phyloP scores from a whole-genome alignment of 1,140 invertebrate genomes.

The Trichogramma pretiosum region DNA sequence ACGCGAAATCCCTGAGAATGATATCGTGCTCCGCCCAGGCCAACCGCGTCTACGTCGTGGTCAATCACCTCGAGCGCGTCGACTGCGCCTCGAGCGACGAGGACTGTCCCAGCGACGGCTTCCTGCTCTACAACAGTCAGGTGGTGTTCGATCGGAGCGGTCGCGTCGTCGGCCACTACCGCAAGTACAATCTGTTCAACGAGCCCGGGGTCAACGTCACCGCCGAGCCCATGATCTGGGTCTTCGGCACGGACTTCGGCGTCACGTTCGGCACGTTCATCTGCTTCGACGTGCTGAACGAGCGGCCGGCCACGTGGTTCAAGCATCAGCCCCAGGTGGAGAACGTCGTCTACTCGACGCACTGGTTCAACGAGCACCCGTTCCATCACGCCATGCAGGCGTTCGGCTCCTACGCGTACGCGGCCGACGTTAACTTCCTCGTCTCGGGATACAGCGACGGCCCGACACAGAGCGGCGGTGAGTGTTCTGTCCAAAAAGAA shows the following conservation, averaged over 20 bases:
- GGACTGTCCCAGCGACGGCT: slow-evolving; percentile 34
- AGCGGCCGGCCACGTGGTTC: slow-evolving; percentile 50
- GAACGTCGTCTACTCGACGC: slow-evolving; percentile 62
- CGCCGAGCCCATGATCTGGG: slow-evolving; percentile 40
- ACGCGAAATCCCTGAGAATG: slow-evolving; percentile 37
- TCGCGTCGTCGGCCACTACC: slow-evolving; percentile 54
- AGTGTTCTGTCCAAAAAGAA: too few species aligned
- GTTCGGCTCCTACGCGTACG: slow-evolving; percentile 48
- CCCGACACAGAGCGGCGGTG: slow-evolving; percentile 23
- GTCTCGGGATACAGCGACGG: slow-evolving; percentile 48
- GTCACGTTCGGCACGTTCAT: slow-evolving; percentile 69
- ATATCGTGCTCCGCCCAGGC: slow-evolving; percentile 51
- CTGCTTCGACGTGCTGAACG: slow-evolving; percentile 67
- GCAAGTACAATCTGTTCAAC: slow-evolving; percentile 64
- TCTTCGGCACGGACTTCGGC: slow-evolving; percentile 72
- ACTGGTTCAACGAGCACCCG: slow-evolving; percentile 65
- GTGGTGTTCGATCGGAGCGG: slow-evolving; percentile 63
- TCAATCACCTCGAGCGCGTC: slow-evolving; percentile 62
- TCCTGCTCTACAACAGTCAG: slow-evolving; percentile 63
- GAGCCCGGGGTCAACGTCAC: slow-evolving; percentile 49
- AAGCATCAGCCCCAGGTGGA: slow-evolving; percentile 48
- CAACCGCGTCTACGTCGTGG: slow-evolving; percentile 53
- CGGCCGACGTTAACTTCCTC: slow-evolving; percentile 50
- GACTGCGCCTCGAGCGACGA: slow-evolving; percentile 38
- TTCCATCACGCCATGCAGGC: slow-evolving; percentile 57